A percentile compares a stretch with the other conserved stretches of the same genome.
These are phyloP conservation scores for Leptobrachium ailaonicum DNA, from an alignment of 2,113 vertebrate species.

Conservation along the genomic window DNA sequence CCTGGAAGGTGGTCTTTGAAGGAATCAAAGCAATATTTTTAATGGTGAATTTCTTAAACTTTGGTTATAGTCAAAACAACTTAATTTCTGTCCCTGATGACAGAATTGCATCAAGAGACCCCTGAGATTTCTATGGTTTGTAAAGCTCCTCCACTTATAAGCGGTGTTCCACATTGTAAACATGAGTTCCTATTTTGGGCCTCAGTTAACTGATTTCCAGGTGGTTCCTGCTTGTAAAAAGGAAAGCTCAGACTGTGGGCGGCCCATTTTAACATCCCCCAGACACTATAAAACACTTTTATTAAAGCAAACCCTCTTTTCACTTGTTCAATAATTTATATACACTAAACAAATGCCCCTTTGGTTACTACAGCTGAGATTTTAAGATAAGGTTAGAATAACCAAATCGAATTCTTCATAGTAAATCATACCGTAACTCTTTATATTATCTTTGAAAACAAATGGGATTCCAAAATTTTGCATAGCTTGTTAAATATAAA, in stretches of 20 bases:
- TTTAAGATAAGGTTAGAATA: background rate
- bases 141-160: conserved; percentile 31
- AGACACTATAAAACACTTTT: conserved; percentile 38
- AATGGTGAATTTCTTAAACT: background rate
- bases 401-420: background rate
- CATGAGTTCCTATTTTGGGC: conserved; percentile 32
- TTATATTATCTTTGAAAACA: background rate
- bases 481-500: too few relatives aligned
- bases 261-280: conserved; percentile 37
- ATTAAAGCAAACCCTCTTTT: conserved; percentile 29
- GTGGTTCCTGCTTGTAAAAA: conserved; percentile 45
- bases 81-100: conserved; percentile 10
- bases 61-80: conserved; percentile 13
- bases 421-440: background rate
- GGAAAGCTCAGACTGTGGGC: conserved; percentile 20
- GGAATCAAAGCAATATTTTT: background rate
- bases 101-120: background rate
- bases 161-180: conserved; percentile 30
- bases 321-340: conserved; percentile 38
- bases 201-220: conserved; percentile 34
- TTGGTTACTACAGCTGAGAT: conserved; percentile 19
- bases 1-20: background rate
- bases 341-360: conserved; percentile 15
- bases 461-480: background rate
- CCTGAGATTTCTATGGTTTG: conserved; percentile 30